Evolutionary conservation across 1,140 invertebrate species (phyloP).

Genomic region (Luehdorfia chinensis): DNA sequence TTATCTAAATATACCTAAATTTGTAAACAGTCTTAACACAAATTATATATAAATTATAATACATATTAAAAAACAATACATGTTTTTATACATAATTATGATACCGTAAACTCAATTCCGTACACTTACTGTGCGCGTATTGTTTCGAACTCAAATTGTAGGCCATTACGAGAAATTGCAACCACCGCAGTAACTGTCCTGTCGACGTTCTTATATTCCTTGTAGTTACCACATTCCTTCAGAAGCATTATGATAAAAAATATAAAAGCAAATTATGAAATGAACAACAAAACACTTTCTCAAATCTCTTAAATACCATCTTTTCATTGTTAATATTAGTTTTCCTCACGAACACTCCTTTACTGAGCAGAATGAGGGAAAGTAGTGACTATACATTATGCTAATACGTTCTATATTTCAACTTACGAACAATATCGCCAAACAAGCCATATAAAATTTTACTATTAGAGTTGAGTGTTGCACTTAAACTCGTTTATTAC

Average conservation of each 20-base stretch:
- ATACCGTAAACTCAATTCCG: constrained; percentile 47
- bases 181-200: constrained; percentile 38
- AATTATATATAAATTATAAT: too few relatives aligned
- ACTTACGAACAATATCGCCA: too few relatives aligned
- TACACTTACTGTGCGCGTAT: constrained; percentile 52
- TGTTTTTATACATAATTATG: constrained; percentile 31
- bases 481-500: too few relatives aligned
- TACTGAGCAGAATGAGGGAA: neutral
- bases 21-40: too few relatives aligned
- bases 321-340: constrained; percentile 5
- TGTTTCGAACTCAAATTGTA: constrained; percentile 51
- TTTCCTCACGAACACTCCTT: constrained; percentile 4
- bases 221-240: constrained; percentile 21
- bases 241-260: constrained; percentile 14
- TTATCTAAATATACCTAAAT: too few relatives aligned
- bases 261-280: neutral
- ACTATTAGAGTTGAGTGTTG: too few relatives aligned
- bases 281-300: constrained; percentile 1
- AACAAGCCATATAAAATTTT: too few relatives aligned
- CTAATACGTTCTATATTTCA: constrained; percentile 4
- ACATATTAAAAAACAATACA: neutral
- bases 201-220: constrained; percentile 20
- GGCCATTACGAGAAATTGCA: constrained; percentile 46
- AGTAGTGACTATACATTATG: neutral
- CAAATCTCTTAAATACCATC: neutral